phyloP scores from a whole-genome alignment of 2,797 vertebrate genomes.

The Mormyrus proboscirostris region DNA sequence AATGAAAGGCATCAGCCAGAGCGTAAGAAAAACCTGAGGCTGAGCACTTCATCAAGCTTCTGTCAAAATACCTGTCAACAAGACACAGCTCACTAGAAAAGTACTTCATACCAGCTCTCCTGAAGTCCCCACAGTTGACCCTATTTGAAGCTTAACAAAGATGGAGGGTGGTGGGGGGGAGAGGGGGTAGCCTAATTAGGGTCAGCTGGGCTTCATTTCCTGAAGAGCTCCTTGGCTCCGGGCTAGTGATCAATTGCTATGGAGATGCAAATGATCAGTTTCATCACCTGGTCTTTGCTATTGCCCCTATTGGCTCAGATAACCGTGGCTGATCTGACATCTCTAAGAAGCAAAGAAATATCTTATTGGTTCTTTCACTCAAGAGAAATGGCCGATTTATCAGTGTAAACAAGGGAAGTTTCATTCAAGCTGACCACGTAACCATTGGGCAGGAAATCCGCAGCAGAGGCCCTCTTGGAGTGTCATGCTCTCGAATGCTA shows the following conservation, averaged over 20 bases:
- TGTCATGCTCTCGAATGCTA: background rate
- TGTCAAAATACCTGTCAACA: background rate
- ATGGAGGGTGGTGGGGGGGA: background rate
- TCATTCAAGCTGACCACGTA: background rate
- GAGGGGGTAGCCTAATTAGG: background rate
- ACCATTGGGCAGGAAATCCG: background rate
- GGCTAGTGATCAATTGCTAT: background rate
- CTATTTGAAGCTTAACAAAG: background rate
- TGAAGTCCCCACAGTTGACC: background rate
- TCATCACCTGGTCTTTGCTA: background rate
- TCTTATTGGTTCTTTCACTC: background rate
- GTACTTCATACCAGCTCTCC: background rate
- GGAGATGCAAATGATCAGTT: background rate
- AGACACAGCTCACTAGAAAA: background rate
- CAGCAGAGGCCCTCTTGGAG: background rate
- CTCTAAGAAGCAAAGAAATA: background rate
- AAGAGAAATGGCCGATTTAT: background rate
- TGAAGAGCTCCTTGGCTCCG: background rate
- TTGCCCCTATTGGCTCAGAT: background rate
- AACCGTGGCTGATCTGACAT: background rate
- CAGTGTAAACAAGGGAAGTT: background rate
- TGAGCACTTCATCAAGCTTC: background rate
- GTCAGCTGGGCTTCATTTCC: background rate
- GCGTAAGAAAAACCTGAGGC: background rate
- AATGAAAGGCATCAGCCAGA: background rate